A percentile compares a stretch with the other conserved stretches of the same genome.
Evolutionary conservation across 2,797 vertebrate genomes (phyloP).

Genomic region (Chaetophractus vellerosus): DNA sequence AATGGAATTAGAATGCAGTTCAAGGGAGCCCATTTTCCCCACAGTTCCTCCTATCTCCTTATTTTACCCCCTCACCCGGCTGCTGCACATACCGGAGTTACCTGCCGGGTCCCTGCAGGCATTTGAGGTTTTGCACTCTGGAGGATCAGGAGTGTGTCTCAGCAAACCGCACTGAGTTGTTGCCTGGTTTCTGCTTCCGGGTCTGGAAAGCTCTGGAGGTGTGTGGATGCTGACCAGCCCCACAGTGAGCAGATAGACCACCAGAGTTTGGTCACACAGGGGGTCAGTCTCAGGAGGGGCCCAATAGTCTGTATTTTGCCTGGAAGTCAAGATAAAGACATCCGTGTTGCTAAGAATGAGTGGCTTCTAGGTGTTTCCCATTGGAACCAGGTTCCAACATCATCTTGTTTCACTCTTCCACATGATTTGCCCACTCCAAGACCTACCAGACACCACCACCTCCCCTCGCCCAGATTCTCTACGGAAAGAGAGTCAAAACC

Average conservation of each 20-base stretch:
- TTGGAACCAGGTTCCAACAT: neutral
- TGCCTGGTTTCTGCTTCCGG: neutral
- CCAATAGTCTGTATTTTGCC: neutral
- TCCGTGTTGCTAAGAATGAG: neutral
- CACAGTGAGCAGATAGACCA: neutral
- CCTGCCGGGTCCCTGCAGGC: neutral
- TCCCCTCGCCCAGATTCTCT: neutral
- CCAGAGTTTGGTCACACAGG: too few species aligned
- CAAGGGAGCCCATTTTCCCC: neutral
- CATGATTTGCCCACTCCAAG: neutral
- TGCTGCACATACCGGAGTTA: accelerated
- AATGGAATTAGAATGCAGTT: neutral
- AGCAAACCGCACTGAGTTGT: neutral
- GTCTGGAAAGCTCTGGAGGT: neutral
- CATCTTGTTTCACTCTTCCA: neutral
- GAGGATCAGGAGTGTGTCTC: neutral
- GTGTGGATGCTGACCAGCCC: neutral
- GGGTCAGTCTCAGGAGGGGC: neutral
- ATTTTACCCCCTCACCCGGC: too few species aligned
- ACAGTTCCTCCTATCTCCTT: neutral
- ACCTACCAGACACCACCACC: neutral
- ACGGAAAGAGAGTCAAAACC: neutral
- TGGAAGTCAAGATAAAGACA: neutral
- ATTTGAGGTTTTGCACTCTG: neutral
- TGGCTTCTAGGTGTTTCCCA: neutral